Evolutionary conservation across 2,888 invertebrate species (phyloP).

Genomic region (Chalcis sispes): DNA sequence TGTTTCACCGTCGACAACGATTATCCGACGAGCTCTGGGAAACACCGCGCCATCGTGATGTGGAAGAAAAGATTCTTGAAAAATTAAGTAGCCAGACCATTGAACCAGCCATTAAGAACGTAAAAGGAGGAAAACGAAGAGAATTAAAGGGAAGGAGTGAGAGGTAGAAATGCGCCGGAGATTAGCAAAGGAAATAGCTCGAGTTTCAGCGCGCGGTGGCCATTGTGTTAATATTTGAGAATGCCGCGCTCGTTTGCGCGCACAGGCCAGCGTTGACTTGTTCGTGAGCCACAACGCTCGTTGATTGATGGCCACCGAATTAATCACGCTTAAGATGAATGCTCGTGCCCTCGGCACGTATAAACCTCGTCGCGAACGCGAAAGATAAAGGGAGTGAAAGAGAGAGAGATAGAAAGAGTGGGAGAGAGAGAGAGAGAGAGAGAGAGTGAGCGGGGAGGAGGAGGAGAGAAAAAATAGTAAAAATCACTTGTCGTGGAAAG

Average conservation of each 20-base stretch:
- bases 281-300: neutral
- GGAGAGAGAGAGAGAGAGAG: neutral
- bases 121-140: too few species aligned
- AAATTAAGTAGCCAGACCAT: too few species aligned
- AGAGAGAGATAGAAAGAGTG: neutral
- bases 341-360: neutral
- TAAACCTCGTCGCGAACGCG: neutral
- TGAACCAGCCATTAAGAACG: too few species aligned
- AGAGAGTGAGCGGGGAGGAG: neutral
- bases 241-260: neutral
- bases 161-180: neutral
- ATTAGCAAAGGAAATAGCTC: slow-evolving; percentile 29
- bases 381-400: neutral
- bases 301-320: slow-evolving; percentile 45
- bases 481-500: slow-evolving; percentile 6
- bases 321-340: slow-evolving; percentile 47
- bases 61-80: too few species aligned
- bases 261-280: neutral
- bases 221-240: slow-evolving; percentile 49
- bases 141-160: too few species aligned
- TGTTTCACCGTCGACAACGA: too few species aligned
- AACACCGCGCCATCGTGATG: too few species aligned
- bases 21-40: too few species aligned
- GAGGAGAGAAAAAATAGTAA: neutral
- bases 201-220: neutral